These are phyloP conservation scores for Listrodromus nycthemerus DNA, from an alignment of 2,888 invertebrate species.

Conservation along the genomic window DNA sequence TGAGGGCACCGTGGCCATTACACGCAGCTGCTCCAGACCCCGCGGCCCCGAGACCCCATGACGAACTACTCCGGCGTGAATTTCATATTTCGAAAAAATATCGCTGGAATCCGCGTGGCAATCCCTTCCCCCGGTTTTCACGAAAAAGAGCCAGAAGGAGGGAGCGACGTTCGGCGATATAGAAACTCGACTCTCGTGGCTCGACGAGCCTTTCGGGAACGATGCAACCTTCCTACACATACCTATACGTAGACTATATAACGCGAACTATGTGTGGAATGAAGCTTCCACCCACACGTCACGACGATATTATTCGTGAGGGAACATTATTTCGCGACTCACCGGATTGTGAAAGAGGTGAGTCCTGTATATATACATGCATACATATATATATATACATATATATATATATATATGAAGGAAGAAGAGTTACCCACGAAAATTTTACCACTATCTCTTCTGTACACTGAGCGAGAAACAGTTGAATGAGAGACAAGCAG, in stretches of 20 bases:
- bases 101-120: slow-evolving; percentile 56
- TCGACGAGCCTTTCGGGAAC: slow-evolving; percentile 7
- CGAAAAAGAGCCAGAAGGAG: neutral
- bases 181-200: slow-evolving; percentile 2
- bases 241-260: neutral
- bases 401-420: slow-evolving; percentile 4
- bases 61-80: slow-evolving; percentile 75
- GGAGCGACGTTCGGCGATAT: neutral
- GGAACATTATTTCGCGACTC: slow-evolving; percentile 32
- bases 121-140: slow-evolving; percentile 10
- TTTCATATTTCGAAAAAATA: slow-evolving; percentile 79
- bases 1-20: slow-evolving; percentile 70
- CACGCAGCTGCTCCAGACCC: slow-evolving; percentile 76
- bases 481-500: slow-evolving; percentile 50
- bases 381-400: neutral
- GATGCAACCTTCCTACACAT: neutral
- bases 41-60: slow-evolving; percentile 64
- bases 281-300: slow-evolving; percentile 9
- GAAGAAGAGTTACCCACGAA: slow-evolving; percentile 30
- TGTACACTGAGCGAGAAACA: slow-evolving; percentile 17
- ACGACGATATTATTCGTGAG: slow-evolving; percentile 6
- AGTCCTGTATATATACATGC: neutral
- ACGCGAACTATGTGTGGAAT: neutral
- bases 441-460: slow-evolving; percentile 17
- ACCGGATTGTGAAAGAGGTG: slow-evolving; percentile 19